Conservation (phyloP, 2,113 vertebrate genomes). For the Pholis gunnellus region DNA sequence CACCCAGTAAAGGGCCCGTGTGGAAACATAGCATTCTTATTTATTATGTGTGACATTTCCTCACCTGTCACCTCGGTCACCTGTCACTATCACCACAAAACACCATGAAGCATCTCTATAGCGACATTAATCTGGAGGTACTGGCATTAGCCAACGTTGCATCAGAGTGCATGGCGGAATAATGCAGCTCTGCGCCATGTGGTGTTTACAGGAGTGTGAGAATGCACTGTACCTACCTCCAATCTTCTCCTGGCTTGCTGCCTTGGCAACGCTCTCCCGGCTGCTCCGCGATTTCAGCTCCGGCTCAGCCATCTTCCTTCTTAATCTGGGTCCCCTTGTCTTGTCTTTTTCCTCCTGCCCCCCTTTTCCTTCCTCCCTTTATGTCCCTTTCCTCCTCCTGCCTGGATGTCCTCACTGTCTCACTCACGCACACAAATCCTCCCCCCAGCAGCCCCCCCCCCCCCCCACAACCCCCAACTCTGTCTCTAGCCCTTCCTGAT, state of each 20-base stretch:
- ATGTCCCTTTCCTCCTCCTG: slow-evolving; percentile 53
- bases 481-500: slow-evolving; percentile 38
- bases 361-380: slow-evolving; percentile 48
- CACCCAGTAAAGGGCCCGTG: neutral
- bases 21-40: neutral
- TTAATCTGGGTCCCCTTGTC: slow-evolving; percentile 42
- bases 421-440: slow-evolving; percentile 11
- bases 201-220: slow-evolving; percentile 40
- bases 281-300: slow-evolving; percentile 82
- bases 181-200: slow-evolving; percentile 70
- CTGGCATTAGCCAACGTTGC: slow-evolving; percentile 61
- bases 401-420: slow-evolving; percentile 39
- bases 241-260: slow-evolving; percentile 74
- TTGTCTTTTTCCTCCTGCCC: slow-evolving; percentile 49
- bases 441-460: neutral
- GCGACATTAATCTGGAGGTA: neutral
- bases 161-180: slow-evolving; percentile 62
- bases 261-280: slow-evolving; percentile 79
- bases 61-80: slow-evolving; percentile 9
- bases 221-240: slow-evolving; percentile 74
- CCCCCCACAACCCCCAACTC: neutral
- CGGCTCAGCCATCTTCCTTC: slow-evolving; percentile 76
- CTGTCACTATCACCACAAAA: slow-evolving; percentile 13
- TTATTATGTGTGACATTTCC: neutral
- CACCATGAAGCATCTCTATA: neutral